Conservation (phyloP, 92 coral and sea anemone genomes). For the Porites rus region DNA sequence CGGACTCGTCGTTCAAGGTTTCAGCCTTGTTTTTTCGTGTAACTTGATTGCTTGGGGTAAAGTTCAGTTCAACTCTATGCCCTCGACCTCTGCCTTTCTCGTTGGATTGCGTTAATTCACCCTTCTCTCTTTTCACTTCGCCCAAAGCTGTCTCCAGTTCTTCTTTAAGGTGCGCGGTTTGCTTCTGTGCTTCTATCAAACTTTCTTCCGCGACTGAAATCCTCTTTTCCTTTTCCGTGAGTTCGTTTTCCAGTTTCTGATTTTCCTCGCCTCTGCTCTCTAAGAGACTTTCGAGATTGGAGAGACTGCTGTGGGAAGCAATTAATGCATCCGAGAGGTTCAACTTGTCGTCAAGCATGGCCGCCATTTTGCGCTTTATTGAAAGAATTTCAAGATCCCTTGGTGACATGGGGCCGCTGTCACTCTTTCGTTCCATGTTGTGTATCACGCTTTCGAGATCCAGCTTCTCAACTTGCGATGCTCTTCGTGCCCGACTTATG, state of each 20-base stretch:
- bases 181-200: conserved; percentile 50
- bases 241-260: conserved; percentile 61
- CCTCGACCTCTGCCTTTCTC: conserved; percentile 25
- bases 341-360: conserved; percentile 67
- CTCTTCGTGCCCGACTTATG: conserved; percentile 43
- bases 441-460: conserved; percentile 60
- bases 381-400: conserved; percentile 67
- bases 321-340: conserved; percentile 68
- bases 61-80: conserved; percentile 47
- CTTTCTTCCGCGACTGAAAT: conserved; percentile 51
- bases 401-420: conserved; percentile 39
- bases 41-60: conserved; percentile 32
- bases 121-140: not conserved
- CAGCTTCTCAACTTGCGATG: conserved; percentile 64
- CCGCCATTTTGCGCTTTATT: conserved; percentile 79
- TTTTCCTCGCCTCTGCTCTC: conserved; percentile 57
- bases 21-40: conserved; percentile 8
- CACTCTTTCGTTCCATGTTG: conserved; percentile 63
- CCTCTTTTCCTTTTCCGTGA: conserved; percentile 57
- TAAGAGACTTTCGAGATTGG: conserved; percentile 53
- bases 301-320: conserved; percentile 58
- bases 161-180: conserved; percentile 28
- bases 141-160: conserved; percentile 12
- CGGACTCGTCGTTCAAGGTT: not conserved
- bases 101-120: not conserved